Evolutionary conservation across 2,888 invertebrate genomes (phyloP).

Genomic region (Ectemnius continuus): DNA sequence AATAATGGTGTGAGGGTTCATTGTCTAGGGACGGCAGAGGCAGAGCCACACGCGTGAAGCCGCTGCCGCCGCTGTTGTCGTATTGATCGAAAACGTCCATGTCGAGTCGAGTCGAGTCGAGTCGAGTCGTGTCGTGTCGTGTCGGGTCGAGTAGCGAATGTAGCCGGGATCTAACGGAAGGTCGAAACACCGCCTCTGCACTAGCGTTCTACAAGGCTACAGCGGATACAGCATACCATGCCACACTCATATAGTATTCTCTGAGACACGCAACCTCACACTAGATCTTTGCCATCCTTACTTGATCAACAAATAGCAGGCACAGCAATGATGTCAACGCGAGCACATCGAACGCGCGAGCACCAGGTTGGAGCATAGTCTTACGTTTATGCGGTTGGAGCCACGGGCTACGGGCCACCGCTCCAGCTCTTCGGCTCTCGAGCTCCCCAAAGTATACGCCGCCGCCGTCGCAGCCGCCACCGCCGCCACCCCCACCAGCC

Average conservation of each 20-base stretch:
- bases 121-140: constrained; percentile 32
- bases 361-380: constrained; percentile 56
- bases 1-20: constrained; percentile 49
- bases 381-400: constrained; percentile 10
- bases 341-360: constrained; percentile 40
- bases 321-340: constrained; percentile 50
- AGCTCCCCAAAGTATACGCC: too few species aligned
- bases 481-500: too few species aligned
- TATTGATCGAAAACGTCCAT: constrained; percentile 53
- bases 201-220: constrained; percentile 52
- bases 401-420: too few species aligned
- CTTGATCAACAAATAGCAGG: constrained; percentile 59
- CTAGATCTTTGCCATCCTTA: constrained; percentile 48
- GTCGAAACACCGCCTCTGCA: constrained; percentile 51
- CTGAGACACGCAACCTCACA: constrained; percentile 43
- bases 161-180: constrained; percentile 27
- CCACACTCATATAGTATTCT: too few species aligned
- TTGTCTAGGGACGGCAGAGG: constrained; percentile 46
- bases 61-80: constrained; percentile 54
- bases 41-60: constrained; percentile 51
- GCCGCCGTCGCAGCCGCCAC: too few species aligned
- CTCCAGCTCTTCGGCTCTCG: too few species aligned
- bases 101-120: constrained; percentile 29
- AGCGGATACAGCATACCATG: constrained; percentile 33
- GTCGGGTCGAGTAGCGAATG: constrained; percentile 42